Evolutionary conservation across 2,888 invertebrate species (phyloP).

Genomic region (Heliconius hortense): DNA sequence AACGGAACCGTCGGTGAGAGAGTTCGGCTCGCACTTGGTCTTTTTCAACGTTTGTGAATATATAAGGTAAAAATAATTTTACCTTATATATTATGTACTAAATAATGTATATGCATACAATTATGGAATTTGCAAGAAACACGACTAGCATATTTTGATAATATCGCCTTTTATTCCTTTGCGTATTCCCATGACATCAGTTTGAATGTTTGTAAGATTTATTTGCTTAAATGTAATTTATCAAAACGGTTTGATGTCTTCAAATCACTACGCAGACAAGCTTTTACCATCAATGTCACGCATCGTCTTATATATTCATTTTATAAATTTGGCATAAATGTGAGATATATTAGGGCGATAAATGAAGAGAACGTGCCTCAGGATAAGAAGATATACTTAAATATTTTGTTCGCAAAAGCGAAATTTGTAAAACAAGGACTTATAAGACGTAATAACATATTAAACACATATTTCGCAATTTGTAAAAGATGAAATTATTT

Average conservation of each 20-base stretch:
- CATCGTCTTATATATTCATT: constrained; percentile 28
- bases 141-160: too few relatives aligned
- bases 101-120: too few relatives aligned
- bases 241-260: constrained; percentile 37
- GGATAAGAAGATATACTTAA: constrained; percentile 20
- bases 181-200: constrained; percentile 13
- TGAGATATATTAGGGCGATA: constrained; percentile 13
- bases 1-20: too few relatives aligned
- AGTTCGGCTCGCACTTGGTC: too few relatives aligned
- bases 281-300: constrained; percentile 44
- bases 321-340: constrained; percentile 20
- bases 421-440: constrained; percentile 21
- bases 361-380: constrained; percentile 17
- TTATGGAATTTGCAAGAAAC: too few relatives aligned
- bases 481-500: neutral
- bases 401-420: constrained; percentile 17
- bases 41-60: too few relatives aligned
- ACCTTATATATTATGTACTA: neutral
- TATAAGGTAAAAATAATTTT: too few relatives aligned
- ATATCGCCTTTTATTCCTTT: neutral
- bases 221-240: constrained; percentile 37
- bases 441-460: constrained; percentile 11
- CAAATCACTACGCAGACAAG: constrained; percentile 41
- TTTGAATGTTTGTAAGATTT: constrained; percentile 27
- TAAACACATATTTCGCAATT: constrained; percentile 13